Percentiles rank a stretch among this genome's conserved stretches.
phyloP scores from a whole-genome alignment of 2,888 invertebrate genomes.

The Lumbricus terrestris region DNA sequence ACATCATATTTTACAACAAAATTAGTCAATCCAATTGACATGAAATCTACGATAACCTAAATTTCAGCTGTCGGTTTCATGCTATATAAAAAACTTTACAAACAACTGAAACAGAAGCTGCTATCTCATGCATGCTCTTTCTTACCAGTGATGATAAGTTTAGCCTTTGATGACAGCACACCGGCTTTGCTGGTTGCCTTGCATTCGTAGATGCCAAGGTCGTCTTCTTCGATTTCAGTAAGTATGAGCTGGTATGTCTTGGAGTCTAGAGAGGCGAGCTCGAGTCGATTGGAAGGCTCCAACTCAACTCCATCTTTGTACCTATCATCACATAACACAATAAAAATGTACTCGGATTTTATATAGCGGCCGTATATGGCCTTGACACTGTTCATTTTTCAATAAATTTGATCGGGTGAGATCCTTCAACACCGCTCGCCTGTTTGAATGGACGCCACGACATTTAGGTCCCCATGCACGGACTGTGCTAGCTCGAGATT shows the following conservation, averaged over 20 bases:
- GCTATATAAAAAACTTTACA: neutral
- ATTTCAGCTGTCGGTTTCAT: neutral
- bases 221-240: constrained; percentile 68
- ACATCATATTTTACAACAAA: too few species aligned
- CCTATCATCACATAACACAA: constrained; percentile 26
- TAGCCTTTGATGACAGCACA: constrained; percentile 25
- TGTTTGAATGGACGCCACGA: too few species aligned
- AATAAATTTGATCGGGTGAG: too few species aligned
- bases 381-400: too few species aligned
- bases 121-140: neutral
- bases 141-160: constrained; percentile 36
- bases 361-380: too few species aligned
- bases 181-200: constrained; percentile 41
- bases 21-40: too few species aligned
- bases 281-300: constrained; percentile 43
- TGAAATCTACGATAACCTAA: neutral
- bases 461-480: too few species aligned
- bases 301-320: constrained; percentile 51
- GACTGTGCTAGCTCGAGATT: too few species aligned
- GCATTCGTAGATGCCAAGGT: constrained; percentile 49
- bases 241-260: constrained; percentile 85
- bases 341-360: too few species aligned
- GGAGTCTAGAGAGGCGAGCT: constrained; percentile 67
- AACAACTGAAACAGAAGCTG: too few species aligned
- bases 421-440: too few species aligned